These are phyloP conservation scores for Eledone cirrhosa DNA, from an alignment of 2,888 invertebrate species.

Conservation along the genomic window DNA sequence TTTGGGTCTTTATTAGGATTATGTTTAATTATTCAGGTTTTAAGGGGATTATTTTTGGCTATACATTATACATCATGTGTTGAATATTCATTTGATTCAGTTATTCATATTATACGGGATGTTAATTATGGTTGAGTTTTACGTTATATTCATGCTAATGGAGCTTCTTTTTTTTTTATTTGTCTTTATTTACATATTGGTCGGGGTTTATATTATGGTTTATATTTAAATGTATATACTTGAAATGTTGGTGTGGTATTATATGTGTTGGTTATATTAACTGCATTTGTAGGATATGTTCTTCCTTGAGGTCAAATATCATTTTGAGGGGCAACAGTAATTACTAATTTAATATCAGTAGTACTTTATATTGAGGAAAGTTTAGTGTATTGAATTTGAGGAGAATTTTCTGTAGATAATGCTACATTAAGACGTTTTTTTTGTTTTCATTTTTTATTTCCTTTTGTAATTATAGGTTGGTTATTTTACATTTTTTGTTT, in stretches of 20 bases:
- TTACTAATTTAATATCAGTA: constrained; percentile 79
- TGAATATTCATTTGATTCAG: no score
- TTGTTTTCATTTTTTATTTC: constrained; percentile 78
- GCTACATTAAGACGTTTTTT: constrained; percentile 82
- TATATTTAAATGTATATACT: constrained; percentile 59
- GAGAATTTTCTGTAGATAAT: constrained; percentile 79
- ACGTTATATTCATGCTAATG: constrained; percentile 76
- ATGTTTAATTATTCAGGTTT: no score
- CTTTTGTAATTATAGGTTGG: constrained; percentile 75
- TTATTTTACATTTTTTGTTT: constrained; percentile 75
- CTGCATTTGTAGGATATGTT: constrained; percentile 79
- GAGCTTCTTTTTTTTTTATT: constrained; percentile 78
- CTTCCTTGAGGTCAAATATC: constrained; percentile 82
- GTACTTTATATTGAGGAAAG: constrained; percentile 75
- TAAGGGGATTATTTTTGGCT: no score
- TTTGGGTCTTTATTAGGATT: no score
- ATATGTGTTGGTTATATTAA: constrained; percentile 76
- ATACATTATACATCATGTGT: no score
- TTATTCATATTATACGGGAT: no score
- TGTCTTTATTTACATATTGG: constrained; percentile 77
- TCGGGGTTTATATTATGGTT: constrained; percentile 73
- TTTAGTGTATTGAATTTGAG: constrained; percentile 79
- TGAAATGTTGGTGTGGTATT: constrained; percentile 73
- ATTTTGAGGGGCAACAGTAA: constrained; percentile 83
- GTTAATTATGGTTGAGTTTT: constrained; percentile 77